Percentiles rank a stretch among this genome's conserved stretches.
Evolutionary conservation across 2,113 vertebrate species (phyloP).

Genomic region (Danionella cerebrum): DNA sequence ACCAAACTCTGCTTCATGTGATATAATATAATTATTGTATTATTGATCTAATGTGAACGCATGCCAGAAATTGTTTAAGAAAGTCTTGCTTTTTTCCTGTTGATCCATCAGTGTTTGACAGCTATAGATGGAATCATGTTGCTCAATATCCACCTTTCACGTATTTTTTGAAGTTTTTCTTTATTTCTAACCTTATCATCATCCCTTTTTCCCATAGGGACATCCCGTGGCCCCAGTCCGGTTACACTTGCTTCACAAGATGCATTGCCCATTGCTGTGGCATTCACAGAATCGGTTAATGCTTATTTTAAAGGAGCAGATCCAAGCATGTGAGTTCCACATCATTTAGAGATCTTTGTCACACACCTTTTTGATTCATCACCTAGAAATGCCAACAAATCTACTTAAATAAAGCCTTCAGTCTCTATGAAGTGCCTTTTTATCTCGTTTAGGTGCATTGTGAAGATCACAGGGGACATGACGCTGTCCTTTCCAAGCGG

Average conservation of each 20-base stretch:
- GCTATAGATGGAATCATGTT: not conserved
- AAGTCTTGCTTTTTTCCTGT: not conserved
- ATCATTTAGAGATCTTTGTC: conserved; percentile 34
- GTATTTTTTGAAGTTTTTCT: not conserved
- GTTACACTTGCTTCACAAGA: conserved; percentile 91
- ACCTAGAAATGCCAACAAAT: not conserved
- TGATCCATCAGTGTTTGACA: not conserved
- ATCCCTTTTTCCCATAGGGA: conserved; percentile 67
- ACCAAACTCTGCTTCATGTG: not conserved
- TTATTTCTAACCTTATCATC: not conserved
- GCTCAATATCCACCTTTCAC: not conserved
- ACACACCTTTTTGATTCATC: no score
- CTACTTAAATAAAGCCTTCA: not conserved
- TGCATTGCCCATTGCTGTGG: conserved; percentile 88
- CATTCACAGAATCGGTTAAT: conserved; percentile 94
- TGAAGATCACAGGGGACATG: conserved; percentile 97
- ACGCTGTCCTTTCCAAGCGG: conserved; percentile 93
- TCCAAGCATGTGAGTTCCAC: conserved; percentile 87
- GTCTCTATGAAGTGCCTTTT: not conserved
- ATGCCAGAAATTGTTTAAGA: not conserved
- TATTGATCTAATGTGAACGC: not conserved
- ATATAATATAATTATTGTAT: not conserved
- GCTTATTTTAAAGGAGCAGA: conserved; percentile 99
- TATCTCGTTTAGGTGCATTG: conserved; percentile 76
- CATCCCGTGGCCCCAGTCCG: conserved; percentile 92